These are phyloP conservation scores for Holcopasites calliopsidis DNA, from an alignment of 1,140 invertebrate species.

Conservation along the genomic window DNA sequence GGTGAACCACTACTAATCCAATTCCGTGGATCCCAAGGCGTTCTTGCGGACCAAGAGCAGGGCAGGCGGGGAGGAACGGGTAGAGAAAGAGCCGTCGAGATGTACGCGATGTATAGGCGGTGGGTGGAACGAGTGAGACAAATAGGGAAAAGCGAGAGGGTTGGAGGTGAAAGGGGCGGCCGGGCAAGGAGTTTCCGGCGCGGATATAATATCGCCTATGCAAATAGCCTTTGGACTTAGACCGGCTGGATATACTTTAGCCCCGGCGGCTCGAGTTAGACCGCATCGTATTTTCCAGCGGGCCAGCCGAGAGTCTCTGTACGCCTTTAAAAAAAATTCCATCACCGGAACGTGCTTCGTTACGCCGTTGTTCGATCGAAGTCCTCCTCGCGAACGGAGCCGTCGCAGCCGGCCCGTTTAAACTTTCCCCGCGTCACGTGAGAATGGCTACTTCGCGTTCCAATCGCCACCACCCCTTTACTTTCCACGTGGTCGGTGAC, in stretches of 20 bases:
- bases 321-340: slow-evolving; percentile 55
- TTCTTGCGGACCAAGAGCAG: slow-evolving; percentile 57
- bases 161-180: slow-evolving; percentile 15
- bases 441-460: neutral
- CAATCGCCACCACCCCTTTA: neutral
- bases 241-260: slow-evolving; percentile 77
- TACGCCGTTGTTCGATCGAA: slow-evolving; percentile 41
- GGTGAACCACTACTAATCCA: slow-evolving; percentile 80
- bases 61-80: slow-evolving; percentile 33
- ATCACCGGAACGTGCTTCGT: slow-evolving; percentile 42
- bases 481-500: neutral
- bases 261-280: slow-evolving; percentile 55
- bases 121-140: slow-evolving; percentile 20
- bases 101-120: slow-evolving; percentile 27
- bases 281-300: slow-evolving; percentile 49
- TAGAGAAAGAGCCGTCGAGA: slow-evolving; percentile 55
- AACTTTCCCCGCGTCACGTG: slow-evolving; percentile 39
- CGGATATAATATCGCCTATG: slow-evolving; percentile 80
- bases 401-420: slow-evolving; percentile 14
- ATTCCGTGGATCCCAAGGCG: slow-evolving; percentile 78
- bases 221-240: slow-evolving; percentile 80
- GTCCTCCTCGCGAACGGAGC: slow-evolving; percentile 11
- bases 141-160: neutral
- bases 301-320: neutral
- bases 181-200: slow-evolving; percentile 52